phyloP scores from a whole-genome alignment of 1,140 invertebrate species.

The Brachionus manjavacas region DNA sequence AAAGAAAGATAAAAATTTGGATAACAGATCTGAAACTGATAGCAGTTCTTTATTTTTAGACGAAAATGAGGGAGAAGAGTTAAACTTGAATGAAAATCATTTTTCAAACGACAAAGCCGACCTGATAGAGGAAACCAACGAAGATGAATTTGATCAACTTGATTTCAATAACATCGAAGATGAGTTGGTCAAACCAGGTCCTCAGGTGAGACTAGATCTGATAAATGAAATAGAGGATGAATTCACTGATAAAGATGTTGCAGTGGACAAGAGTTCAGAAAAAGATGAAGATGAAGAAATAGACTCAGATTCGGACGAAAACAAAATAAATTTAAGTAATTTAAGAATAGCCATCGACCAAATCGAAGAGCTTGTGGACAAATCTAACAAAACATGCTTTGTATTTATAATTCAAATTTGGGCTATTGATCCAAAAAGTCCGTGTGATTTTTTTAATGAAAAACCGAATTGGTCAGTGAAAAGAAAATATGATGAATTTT shows the following conservation, averaged over 20 bases:
- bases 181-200: neutral
- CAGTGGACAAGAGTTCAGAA: neutral
- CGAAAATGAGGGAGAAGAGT: neutral
- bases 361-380: slow-evolving; percentile 36
- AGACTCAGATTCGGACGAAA: neutral
- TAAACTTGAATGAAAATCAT: slow-evolving; percentile 13
- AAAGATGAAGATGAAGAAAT: slow-evolving; percentile 4
- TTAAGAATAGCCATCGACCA: slow-evolving; percentile 37
- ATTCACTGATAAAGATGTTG: neutral
- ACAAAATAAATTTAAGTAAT: slow-evolving; percentile 26
- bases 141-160: neutral
- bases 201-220: slow-evolving; percentile 20
- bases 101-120: neutral
- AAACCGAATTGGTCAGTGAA: slow-evolving; percentile 4
- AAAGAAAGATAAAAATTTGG: neutral
- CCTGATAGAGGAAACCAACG: neutral
- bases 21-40: neutral
- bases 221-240: slow-evolving; percentile 39
- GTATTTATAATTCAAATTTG: slow-evolving; percentile 34
- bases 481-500: slow-evolving; percentile 40
- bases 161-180: neutral
- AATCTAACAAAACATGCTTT: slow-evolving; percentile 20
- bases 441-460: neutral
- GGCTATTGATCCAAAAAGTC: neutral
- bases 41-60: neutral